These are phyloP conservation scores for Chymomyza caudatula DNA, from an alignment of 2,888 invertebrate species.

Conservation along the genomic window DNA sequence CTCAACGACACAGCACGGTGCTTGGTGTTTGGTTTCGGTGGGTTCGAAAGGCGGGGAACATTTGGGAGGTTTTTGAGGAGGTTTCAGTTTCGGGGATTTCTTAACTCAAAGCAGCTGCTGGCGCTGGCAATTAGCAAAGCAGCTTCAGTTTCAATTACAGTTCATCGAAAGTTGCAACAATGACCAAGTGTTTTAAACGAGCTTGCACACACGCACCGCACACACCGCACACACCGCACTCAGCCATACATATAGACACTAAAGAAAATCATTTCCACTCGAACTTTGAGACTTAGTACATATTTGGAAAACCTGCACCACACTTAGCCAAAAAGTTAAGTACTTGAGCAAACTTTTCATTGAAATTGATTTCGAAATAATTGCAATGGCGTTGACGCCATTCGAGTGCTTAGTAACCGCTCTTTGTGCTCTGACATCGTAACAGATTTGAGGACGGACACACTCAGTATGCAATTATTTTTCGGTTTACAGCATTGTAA, in stretches of 20 bases:
- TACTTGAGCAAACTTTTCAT: conserved; percentile 57
- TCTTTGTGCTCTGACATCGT: background rate
- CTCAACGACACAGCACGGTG: background rate
- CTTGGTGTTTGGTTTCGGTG: background rate
- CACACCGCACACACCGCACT: conserved; percentile 5
- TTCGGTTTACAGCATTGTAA: background rate
- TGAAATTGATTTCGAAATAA: conserved; percentile 72
- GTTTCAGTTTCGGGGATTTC: background rate
- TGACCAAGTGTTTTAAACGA: conserved; percentile 69
- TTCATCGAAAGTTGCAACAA: conserved; percentile 67
- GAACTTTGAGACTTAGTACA: conserved; percentile 52
- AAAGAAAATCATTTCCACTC: conserved; percentile 21
- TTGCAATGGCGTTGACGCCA: conserved; percentile 65
- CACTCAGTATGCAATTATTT: background rate
- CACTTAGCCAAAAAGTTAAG: conserved; percentile 65
- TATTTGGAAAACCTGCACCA: conserved; percentile 31
- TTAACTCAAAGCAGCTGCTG: background rate
- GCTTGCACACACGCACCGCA: conserved; percentile 31
- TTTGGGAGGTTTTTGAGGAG: background rate
- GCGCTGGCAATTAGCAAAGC: conserved; percentile 62
- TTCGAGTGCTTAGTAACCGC: conserved; percentile 62
- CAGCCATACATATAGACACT: conserved; percentile 7
- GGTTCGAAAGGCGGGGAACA: background rate
- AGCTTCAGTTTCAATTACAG: conserved; percentile 70
- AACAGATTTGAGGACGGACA: background rate